Base-by-base conservation (phyloP, 2,888 invertebrate species). In the Prenolepis imparis region DNA sequence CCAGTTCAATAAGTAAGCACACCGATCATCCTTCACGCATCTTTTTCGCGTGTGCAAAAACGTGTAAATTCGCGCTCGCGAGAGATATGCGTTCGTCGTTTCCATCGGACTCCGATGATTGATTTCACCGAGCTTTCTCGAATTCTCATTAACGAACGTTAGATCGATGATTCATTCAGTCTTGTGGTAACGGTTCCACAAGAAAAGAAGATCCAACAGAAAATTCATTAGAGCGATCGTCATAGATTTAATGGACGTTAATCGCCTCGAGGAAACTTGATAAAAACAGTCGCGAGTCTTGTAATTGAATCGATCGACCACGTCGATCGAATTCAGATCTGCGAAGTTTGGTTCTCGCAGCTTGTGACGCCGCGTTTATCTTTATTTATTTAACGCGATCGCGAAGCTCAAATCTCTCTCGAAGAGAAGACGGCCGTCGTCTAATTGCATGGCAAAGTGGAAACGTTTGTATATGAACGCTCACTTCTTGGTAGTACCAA, bases 341-440 rank as follows among this genome's bases (percentile, higher is more conserved):
- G 36, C 36, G 59, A 72, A 72, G 36, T 59, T 80, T 78, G 36
- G 44, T n/a, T n/a, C 78, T 70, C 59, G 57, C 70, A 32, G 44
- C 9, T 3, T 36, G 36, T 36, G 68, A 78, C 57, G 57, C 21
- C 57, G 77, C 78, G 36, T 70, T 78, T 70, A 55, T 21, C 41
- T 44, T 78, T 80, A 72, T 72, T 72, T 72, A 78, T 78, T 78
- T 70, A 68, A 70, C 78, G 78, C 70, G 70, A 78, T 44, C 70
- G 57, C 70, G 57, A 70, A 78, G 44, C 32, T 70, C 70, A 41
- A 59, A 36, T 39, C 24, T 75, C 36, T 75, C 44, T 59, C 44
- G 44, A 36, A 18, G 44, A 72, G 72, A 59, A 67, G 18, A 12
- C 48, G 32, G 32, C 15, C 39, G 44, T 67, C 32, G 72, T 61